Evolutionary conservation across 92 coral and sea anemone species (phyloP).

Genomic region (Umimayanthus chanpuru): DNA sequence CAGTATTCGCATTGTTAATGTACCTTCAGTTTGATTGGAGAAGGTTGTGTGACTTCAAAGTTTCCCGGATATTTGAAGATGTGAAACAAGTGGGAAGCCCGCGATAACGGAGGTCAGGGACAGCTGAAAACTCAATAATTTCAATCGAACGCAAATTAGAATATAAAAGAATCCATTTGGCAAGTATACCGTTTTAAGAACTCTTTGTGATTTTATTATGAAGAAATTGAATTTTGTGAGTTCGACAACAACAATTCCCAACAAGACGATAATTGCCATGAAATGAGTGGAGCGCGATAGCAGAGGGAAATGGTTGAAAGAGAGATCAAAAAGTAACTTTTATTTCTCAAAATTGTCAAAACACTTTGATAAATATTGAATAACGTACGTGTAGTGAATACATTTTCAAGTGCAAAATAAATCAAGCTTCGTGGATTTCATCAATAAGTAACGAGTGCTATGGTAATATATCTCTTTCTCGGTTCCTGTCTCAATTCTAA

Average conservation of each 20-base stretch:
- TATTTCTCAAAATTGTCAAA: background rate
- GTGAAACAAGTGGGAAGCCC: background rate
- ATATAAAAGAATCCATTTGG: background rate
- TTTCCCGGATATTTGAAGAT: slow-evolving; percentile 1
- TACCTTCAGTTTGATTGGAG: background rate
- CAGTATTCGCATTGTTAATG: background rate
- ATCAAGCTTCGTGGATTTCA: slow-evolving; percentile 21
- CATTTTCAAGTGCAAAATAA: slow-evolving; percentile 12
- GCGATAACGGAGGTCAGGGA: slow-evolving; percentile 30
- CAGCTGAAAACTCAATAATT: slow-evolving; percentile 18
- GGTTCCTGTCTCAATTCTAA: background rate
- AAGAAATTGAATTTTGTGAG: slow-evolving; percentile 4
- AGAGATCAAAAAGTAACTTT: background rate
- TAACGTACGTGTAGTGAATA: slow-evolving; percentile 16
- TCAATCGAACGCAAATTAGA: slow-evolving; percentile 1
- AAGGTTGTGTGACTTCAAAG: background rate
- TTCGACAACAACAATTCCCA: background rate
- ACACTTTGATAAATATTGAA: slow-evolving; percentile 37
- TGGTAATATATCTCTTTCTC: background rate
- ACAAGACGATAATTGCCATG: background rate
- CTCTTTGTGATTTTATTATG: background rate
- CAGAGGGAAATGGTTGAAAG: background rate
- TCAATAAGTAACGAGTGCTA: slow-evolving; percentile 40
- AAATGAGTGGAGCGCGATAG: background rate
- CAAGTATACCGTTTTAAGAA: slow-evolving; percentile 1